phyloP scores from a whole-genome alignment of 2,888 invertebrate species.

The Amphiduros pacificus region DNA sequence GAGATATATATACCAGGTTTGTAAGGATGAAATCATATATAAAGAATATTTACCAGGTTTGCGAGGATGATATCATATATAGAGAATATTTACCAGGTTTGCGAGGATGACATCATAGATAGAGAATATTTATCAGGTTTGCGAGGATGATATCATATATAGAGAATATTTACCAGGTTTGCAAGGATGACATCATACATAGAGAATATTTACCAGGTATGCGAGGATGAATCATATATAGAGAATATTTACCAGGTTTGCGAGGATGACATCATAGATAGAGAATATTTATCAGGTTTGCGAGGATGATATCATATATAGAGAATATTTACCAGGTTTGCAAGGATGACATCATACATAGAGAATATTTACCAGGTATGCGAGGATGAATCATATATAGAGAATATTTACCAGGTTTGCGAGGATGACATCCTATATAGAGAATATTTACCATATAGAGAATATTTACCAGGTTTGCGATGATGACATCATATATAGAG shows the following conservation, averaged over 20 bases:
- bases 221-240: slow-evolving; percentile 69
- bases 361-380: slow-evolving; percentile 67
- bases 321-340: slow-evolving; percentile 67
- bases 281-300: slow-evolving; percentile 67
- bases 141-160: slow-evolving; percentile 67
- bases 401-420: slow-evolving; percentile 67
- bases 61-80: slow-evolving; percentile 67
- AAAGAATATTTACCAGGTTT: slow-evolving; percentile 68
- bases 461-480: slow-evolving; percentile 67
- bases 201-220: slow-evolving; percentile 68
- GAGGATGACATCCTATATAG: slow-evolving; percentile 69
- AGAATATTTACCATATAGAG: too few species aligned
- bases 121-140: slow-evolving; percentile 68
- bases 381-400: too few species aligned
- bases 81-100: slow-evolving; percentile 68
- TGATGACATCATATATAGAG: slow-evolving; percentile 69
- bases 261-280: slow-evolving; percentile 68
- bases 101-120: slow-evolving; percentile 67
- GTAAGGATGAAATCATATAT: too few species aligned
- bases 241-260: slow-evolving; percentile 67
- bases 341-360: slow-evolving; percentile 68
- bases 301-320: slow-evolving; percentile 68
- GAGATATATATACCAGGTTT: too few species aligned
- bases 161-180: slow-evolving; percentile 68
- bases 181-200: slow-evolving; percentile 67